Percentiles rank a stretch among this genome's conserved stretches.
These are phyloP conservation scores for Altica lythri DNA, from an alignment of 2,888 invertebrate genomes.

Conservation along the genomic window DNA sequence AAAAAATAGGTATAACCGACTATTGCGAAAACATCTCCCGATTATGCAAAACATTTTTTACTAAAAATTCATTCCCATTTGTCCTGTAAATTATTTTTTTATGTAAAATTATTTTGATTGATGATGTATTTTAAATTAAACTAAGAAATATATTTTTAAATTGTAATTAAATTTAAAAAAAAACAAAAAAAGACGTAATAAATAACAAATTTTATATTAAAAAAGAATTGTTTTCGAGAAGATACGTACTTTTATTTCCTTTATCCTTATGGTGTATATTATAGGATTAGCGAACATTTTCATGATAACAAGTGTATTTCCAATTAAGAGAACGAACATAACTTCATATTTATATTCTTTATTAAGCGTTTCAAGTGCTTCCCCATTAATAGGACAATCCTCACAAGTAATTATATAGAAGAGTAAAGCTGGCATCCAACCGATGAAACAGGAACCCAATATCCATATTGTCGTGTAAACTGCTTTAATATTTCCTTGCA, in stretches of 20 bases:
- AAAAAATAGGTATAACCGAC: too few relatives aligned
- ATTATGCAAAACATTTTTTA: too few relatives aligned
- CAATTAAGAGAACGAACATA: conserved; percentile 41
- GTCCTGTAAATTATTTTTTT: too few relatives aligned
- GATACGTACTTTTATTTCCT: conserved; percentile 63
- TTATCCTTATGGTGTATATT: conserved; percentile 69
- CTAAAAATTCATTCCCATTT: too few relatives aligned
- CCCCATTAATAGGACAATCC: conserved; percentile 47
- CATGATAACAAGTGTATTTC: conserved; percentile 64
- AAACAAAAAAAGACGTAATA: conserved; percentile 13
- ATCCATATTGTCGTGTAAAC: conserved; percentile 67
- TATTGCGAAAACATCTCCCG: too few relatives aligned
- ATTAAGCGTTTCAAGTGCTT: conserved; percentile 38
- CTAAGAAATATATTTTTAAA: too few relatives aligned
- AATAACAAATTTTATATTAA: background rate
- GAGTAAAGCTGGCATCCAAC: conserved; percentile 67
- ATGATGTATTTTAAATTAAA: too few relatives aligned
- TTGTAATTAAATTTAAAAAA: too few relatives aligned
- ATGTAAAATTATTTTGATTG: too few relatives aligned
- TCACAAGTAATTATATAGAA: conserved; percentile 63
- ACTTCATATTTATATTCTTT: conserved; percentile 38
- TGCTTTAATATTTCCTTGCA: conserved; percentile 62
- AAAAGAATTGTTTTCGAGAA: background rate
- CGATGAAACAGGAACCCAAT: conserved; percentile 62
- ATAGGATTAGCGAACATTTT: conserved; percentile 69